Base-by-base conservation (phyloP, 2,797 vertebrate species). In the Rhodeus uyekii region DNA sequence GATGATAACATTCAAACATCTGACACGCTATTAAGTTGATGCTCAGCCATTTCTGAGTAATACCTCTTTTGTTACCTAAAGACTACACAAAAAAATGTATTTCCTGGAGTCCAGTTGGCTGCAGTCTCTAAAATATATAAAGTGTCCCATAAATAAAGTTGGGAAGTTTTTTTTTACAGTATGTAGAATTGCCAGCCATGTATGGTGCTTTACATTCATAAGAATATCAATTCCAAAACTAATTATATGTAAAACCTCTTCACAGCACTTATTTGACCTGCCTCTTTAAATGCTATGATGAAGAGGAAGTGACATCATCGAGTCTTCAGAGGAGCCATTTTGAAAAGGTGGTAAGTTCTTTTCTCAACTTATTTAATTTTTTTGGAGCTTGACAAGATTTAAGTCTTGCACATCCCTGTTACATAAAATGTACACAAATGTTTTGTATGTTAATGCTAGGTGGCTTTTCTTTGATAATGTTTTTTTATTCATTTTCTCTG, bases 11-110 rank as follows among this genome's bases (percentile, higher is more conserved):
- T 81, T 81, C 29, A 81, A 81, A 83, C 81, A 81, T 83, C 80
- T 80, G 73, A 64, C 68, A 81, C 24, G 5, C 60, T 75, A 75
- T 75, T 81, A 84, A 55, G 72, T 63, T 78, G 55, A 83, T 75
- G 68, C 22, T 34, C 60, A 60, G 55, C 74, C 78, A 75, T 83
- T 85, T 81, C 74, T 71, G 64, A 85, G 77, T 73, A 85, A 83
- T 58, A 81, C 77, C 73, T 80, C 64, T 82, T 81, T 78, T 78
- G 81, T 85, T 81, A 78, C 44, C 71, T 29, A 81, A 74, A 81
- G 69, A 74, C 53, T 92, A 89, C n/a, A 42, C 85, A 87, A 74
- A 74, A 92, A 92, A 9, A 58, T 76, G 67, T 50, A 84, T 60
- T 75, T 84, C 38, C 69, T 46, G 65, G 34, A 73, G 65, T 22